phyloP scores from a whole-genome alignment of 92 coral and sea anemone genomes.

The Pocillopora grandis region DNA sequence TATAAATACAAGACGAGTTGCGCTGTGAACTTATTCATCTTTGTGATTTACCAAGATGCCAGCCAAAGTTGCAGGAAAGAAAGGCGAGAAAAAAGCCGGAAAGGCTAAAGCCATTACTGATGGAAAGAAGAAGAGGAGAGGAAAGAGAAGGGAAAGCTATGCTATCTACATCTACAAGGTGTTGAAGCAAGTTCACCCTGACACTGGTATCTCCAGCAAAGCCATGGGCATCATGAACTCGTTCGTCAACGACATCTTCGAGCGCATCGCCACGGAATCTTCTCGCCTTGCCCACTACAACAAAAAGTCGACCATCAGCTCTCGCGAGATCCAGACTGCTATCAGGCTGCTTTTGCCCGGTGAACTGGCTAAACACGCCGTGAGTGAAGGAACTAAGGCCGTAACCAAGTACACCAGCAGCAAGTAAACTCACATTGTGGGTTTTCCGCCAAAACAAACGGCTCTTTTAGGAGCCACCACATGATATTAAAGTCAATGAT shows the following conservation, averaged over 20 bases:
- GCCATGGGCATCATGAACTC: conserved; percentile 96
- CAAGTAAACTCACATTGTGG: conserved; percentile 67
- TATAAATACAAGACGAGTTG: too few relatives aligned
- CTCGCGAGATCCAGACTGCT: conserved; percentile 88
- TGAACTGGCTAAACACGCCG: conserved; percentile 86
- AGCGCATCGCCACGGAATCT: conserved; percentile 81
- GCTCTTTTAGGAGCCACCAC: conserved; percentile 88
- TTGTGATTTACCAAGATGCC: conserved; percentile 22
- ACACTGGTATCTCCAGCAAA: conserved; percentile 93
- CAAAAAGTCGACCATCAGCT: conserved; percentile 88
- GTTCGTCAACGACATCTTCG: conserved; percentile 87
- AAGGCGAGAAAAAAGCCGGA: conserved; percentile 40
- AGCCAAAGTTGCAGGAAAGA: conserved; percentile 37
- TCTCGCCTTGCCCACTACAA: conserved; percentile 90
- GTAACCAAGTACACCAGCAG: conserved; percentile 91
- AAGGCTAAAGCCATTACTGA: conserved; percentile 27
- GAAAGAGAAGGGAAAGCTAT: conserved; percentile 57
- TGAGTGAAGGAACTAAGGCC: conserved; percentile 79
- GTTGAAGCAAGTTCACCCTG: conserved; percentile 89
- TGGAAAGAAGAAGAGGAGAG: conserved; percentile 42
- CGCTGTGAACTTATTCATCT: too few relatives aligned
- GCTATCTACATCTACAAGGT: conserved; percentile 92
- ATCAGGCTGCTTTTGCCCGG: conserved; percentile 75
- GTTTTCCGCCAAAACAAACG: conserved; percentile 57
- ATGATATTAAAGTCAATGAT: too few relatives aligned